Evolutionary conservation across 2,113 vertebrate genomes (phyloP), one percentile per base, ranked within the genome.

Genomic region (Nettapus auritus): DNA sequence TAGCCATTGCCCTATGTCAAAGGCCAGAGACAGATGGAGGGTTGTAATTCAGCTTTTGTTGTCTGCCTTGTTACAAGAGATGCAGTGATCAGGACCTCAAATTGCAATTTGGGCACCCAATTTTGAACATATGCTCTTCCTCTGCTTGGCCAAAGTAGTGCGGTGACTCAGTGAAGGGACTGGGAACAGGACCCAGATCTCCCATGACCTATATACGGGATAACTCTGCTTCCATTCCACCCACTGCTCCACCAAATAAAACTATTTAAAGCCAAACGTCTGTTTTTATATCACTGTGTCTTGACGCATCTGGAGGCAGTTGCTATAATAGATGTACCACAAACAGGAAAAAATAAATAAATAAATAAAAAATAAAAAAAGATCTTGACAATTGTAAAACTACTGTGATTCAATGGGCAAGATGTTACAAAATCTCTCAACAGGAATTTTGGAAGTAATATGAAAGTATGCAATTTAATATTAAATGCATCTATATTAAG

Each of bases 221-320:
- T 93, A 80, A 6, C 16, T 94, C 28, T 86, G 68, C 63, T 69
- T 77, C 75, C 63, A 94, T 55, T 69, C 81, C 78, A 82, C 38
- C 84, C 89, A 67, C 79, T 7, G 3, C 71, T 80, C 55, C 55
- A 89, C 60, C 73, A 88, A 86, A 94, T 67, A 84, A 94, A 95
- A 71, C 91, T 86, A 75, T 91, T 94, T 88, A 60, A 90, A 93
- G 64, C 36, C 87, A 78, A 84, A 88, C 44, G 60, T 46, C 90
- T 55, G 3, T 16, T 86, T 96, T 96, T 79, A 20, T 48, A 42
- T 13, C 8, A 1, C 36, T 75, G 50, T 20, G 46, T 17, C 79
- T 81, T 81, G 84, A 89, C 3, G 18, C 48, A 83, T 88, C 82
- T 81, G 13, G 7, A 81, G 19, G 33, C 71, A 56, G 85, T 93